Conservation (phyloP, 2,888 invertebrate species). For the Drosophila nr. perissopoda region DNA sequence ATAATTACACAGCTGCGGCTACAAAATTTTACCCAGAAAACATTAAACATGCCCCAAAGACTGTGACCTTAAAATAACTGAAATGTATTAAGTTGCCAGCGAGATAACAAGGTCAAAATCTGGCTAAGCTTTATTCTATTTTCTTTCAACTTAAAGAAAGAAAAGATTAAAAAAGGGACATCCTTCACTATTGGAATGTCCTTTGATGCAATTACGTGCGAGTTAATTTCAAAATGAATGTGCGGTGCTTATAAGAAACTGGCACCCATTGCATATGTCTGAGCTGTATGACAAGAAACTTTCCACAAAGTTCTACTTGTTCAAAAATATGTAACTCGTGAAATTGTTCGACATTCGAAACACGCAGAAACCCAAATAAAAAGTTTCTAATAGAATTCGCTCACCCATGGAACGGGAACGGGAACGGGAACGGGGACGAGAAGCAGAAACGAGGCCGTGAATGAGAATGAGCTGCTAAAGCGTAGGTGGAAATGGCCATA, state of each 20-base stretch:
- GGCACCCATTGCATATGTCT: neutral
- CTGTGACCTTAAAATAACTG: neutral
- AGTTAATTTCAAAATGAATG: neutral
- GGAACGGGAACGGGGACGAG: neutral
- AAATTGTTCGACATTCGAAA: constrained; percentile 60
- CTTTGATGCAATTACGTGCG: neutral
- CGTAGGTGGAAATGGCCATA: constrained; percentile 7
- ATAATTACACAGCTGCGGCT: constrained; percentile 15
- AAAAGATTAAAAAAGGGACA: neutral
- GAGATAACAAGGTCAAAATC: neutral
- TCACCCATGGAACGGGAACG: neutral
- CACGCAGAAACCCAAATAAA: constrained; percentile 49
- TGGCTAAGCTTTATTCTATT: too few species aligned
- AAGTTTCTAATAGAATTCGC: constrained; percentile 56
- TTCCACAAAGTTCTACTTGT: constrained; percentile 41
- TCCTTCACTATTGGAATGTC: neutral
- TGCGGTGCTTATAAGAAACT: neutral
- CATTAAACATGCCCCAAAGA: constrained; percentile 1
- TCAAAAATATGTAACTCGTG: constrained; percentile 47
- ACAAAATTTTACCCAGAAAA: neutral
- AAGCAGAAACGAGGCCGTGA: neutral
- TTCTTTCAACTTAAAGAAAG: neutral
- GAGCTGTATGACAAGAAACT: constrained; percentile 8
- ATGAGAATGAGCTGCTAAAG: neutral
- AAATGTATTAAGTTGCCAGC: constrained; percentile 10